Evolutionary conservation across 2,113 vertebrate species (phyloP).

Genomic region (Brachionichthys hirsutus): DNA sequence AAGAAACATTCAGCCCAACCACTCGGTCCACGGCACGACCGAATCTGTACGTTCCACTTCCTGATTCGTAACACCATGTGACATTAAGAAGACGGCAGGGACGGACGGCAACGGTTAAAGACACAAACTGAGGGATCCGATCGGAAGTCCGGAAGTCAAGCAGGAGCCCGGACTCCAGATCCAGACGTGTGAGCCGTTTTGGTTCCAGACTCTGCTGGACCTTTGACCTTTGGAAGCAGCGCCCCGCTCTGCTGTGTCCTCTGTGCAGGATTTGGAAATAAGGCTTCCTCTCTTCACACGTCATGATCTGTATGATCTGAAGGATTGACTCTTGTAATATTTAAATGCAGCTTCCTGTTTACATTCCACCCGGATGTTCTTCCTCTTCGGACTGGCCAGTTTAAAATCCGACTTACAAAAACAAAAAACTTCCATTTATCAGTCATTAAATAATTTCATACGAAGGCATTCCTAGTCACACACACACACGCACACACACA

Average conservation of each 20-base stretch:
- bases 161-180: too few relatives aligned
- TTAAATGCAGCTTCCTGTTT: constrained; percentile 20
- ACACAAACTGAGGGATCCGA: constrained; percentile 48
- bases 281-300: constrained; percentile 55
- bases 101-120: constrained; percentile 40
- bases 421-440: constrained; percentile 63
- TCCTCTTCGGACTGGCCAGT: constrained; percentile 32
- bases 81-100: constrained; percentile 9
- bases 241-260: constrained; percentile 38
- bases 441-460: constrained; percentile 76
- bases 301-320: too few relatives aligned
- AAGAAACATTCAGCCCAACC: constrained; percentile 43
- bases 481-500: constrained; percentile 15
- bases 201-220: constrained; percentile 31
- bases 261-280: constrained; percentile 57
- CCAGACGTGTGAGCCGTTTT: too few relatives aligned
- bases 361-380: constrained; percentile 48
- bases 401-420: constrained; percentile 24
- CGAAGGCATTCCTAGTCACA: constrained; percentile 67
- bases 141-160: constrained; percentile 53
- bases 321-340: too few relatives aligned
- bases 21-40: constrained; percentile 43
- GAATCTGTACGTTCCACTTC: constrained; percentile 36
- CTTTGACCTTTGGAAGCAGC: too few relatives aligned
- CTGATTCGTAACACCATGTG: constrained; percentile 26